Percentiles rank a stretch among this genome's conserved stretches.
These are phyloP conservation scores for Zaprionus lineosus DNA, from an alignment of 2,888 invertebrate genomes.

Conservation along the genomic window DNA sequence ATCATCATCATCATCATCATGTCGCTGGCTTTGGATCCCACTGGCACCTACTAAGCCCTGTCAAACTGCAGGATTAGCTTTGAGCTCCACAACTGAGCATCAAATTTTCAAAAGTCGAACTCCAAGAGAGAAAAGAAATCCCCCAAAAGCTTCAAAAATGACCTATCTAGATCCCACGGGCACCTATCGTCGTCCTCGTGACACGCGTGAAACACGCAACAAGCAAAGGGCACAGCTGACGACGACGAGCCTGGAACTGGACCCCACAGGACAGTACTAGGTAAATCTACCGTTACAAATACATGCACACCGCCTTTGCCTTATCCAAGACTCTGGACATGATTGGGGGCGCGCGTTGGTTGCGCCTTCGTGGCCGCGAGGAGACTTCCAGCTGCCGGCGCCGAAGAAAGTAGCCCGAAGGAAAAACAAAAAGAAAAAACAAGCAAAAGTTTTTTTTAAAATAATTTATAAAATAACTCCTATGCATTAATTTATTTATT, in stretches of 20 bases:
- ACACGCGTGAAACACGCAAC: constrained; percentile 67
- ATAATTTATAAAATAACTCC: constrained; percentile 33
- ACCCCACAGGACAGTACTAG: constrained; percentile 82
- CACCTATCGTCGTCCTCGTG: constrained; percentile 80
- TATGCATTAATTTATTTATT: constrained; percentile 58
- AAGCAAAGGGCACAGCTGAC: constrained; percentile 53
- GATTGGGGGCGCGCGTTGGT: constrained; percentile 79
- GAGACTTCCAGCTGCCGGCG: constrained; percentile 83
- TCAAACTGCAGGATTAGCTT: background rate
- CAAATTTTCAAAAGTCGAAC: background rate
- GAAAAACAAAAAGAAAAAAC: background rate
- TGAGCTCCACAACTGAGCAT: background rate
- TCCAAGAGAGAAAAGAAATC: too few relatives aligned
- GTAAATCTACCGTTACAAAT: background rate
- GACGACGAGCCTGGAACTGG: constrained; percentile 57
- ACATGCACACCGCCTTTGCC: constrained; percentile 67
- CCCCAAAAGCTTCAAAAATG: constrained; percentile 51
- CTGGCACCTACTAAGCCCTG: constrained; percentile 81
- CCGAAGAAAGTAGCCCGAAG: constrained; percentile 79
- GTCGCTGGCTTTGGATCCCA: constrained; percentile 81
- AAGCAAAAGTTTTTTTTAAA: constrained; percentile 38
- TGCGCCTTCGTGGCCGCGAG: constrained; percentile 82
- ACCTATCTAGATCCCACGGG: constrained; percentile 80
- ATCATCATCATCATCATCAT: too few relatives aligned
- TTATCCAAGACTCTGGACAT: constrained; percentile 66